Conservation (phyloP, 1,140 invertebrate genomes). For the Drosophila baimaii region DNA sequence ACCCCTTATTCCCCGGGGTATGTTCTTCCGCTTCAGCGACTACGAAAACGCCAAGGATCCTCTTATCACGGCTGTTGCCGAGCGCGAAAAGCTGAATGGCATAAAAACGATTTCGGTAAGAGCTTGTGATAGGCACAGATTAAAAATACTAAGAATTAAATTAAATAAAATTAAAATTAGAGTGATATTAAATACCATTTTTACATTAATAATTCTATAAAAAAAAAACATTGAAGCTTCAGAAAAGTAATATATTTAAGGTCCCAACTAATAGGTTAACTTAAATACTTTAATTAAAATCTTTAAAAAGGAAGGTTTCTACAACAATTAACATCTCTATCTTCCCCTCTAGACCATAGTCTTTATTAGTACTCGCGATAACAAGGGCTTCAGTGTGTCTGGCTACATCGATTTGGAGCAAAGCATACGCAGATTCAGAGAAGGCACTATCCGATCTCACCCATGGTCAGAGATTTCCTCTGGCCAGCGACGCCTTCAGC, state of each 20-base stretch:
- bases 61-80: conserved; percentile 5
- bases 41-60: conserved; percentile 5
- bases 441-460: neutral
- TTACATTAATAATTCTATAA: too few species aligned
- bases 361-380: conserved; percentile 32
- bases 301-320: too few species aligned
- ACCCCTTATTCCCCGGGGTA: too few species aligned
- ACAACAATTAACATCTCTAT: neutral
- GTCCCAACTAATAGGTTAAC: too few species aligned
- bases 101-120: conserved; percentile 30
- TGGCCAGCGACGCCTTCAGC: conserved; percentile 18
- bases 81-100: conserved; percentile 9
- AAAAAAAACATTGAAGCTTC: too few species aligned
- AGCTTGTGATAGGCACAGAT: too few species aligned
- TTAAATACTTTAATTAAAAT: too few species aligned
- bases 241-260: too few species aligned
- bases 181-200: too few species aligned
- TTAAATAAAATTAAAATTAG: too few species aligned
- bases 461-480: conserved; percentile 18
- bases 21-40: conserved; percentile 5
- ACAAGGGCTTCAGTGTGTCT: conserved; percentile 26
- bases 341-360: conserved; percentile 24
- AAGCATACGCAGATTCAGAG: conserved; percentile 10
- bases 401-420: conserved; percentile 47
- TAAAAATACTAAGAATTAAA: too few species aligned